These are phyloP conservation scores for Eclectus roratus DNA, from an alignment of 2,113 vertebrate species.

Conservation along the genomic window DNA sequence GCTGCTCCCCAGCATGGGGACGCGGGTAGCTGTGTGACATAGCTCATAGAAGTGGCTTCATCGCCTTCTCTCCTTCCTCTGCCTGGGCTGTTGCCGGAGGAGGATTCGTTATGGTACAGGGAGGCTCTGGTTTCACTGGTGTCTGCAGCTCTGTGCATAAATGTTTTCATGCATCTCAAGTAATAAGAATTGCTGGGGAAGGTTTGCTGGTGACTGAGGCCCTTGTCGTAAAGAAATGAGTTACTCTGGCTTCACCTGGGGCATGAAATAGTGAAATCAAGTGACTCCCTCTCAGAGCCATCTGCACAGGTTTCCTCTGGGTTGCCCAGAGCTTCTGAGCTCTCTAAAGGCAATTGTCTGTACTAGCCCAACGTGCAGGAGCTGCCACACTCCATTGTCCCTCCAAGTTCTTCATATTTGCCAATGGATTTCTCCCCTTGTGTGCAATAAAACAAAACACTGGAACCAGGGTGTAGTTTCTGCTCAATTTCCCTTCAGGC, in stretches of 20 bases:
- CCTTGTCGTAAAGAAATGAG: accelerated
- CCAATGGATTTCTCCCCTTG: neutral
- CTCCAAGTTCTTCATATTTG: neutral
- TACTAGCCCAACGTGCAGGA: neutral
- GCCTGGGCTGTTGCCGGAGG: neutral
- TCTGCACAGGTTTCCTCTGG: neutral
- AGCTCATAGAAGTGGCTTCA: neutral
- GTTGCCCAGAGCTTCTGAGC: neutral
- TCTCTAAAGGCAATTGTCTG: neutral
- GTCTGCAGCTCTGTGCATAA: neutral
- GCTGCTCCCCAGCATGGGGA: accelerated
- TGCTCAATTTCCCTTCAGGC: neutral
- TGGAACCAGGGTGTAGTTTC: neutral
- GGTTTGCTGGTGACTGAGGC: neutral
- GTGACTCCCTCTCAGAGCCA: neutral
- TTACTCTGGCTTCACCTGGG: neutral
- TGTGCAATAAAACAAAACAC: neutral
- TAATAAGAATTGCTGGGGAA: neutral
- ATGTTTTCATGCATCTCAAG: neutral
- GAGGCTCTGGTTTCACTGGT: neutral
- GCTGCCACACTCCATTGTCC: neutral
- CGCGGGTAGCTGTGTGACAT: neutral
- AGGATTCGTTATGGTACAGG: neutral
- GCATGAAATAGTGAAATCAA: neutral
- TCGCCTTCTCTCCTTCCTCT: neutral